Base-by-base conservation (phyloP, 2,113 vertebrate species). In the Cricetomys ansorgei region DNA sequence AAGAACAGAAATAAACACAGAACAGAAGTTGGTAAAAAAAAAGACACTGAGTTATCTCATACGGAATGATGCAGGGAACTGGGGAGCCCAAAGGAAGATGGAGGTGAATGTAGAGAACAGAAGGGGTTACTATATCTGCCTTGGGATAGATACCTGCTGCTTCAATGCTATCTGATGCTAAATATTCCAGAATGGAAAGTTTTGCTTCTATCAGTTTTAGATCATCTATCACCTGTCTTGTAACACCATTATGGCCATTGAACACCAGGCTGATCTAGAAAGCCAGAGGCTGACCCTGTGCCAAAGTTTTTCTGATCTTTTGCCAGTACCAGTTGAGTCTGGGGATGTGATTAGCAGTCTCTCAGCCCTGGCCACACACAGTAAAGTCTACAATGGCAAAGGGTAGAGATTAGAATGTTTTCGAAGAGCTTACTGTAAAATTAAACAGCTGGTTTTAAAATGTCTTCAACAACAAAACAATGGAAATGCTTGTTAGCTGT, bases 391-490 rank as follows among this genome's bases (percentile, higher is more conserved):
- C 23, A 77, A 70, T 55, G 31, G 45, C 31, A 91, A 87, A 45
- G 19, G 27, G 17, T 4, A 53, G 16, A 53, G 27, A 50, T 31
- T 31, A 29, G 50, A 37, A 23, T 76, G 21, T n/a, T 94, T 31
- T 62, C 77, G 50, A 59, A 69, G 19, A 77, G 81, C 50, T 53
- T 80, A 86, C 40, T 69, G 67, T 40, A 91, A 76, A 91, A 13
- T 57, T 29, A 72, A 92, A 92, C 45, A 21, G 72, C 79, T 73
- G 77, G 59, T 53, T 94, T 57, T 72, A 94, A 85, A n/a, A 84
- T 70, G 69, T 7, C 37, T 89, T 81, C 73, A 94, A 45, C 34
- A 80, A 4, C 83, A n/a, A 37, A 69, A 57, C 69, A 95, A 55
- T 83, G 67, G 64, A 55, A 31, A 21, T 17, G 69, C 17, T 25